Base-by-base conservation (phyloP, 1,140 invertebrate genomes). In the Halesus radiatus region DNA sequence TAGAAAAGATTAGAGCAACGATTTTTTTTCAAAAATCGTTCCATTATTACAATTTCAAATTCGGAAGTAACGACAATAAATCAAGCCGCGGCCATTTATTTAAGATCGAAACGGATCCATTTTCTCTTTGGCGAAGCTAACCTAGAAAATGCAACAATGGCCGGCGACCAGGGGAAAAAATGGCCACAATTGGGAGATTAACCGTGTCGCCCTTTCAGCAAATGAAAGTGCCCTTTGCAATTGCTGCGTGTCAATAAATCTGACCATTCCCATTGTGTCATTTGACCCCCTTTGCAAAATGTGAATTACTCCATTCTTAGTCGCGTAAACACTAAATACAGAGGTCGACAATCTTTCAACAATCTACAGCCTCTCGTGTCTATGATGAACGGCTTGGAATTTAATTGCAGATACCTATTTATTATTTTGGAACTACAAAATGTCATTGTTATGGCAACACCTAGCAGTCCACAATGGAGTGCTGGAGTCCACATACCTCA, bases 221-320 rank as follows among this genome's bases (percentile, higher is more conserved):
- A 82, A 82, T 76, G 78, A 82, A 82, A 70, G 32, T 82, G 81
- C 81, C 81, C 81, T 64, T 79, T 79, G 80, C 80, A 50, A 64
- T 75, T 53, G 72, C 76, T 72, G 80, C 62, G 78, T 82, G 81
- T 82, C 81, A 82, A 82, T 82, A 82, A 82, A 82, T 82, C 74
- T 82, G 81, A 82, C 81, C 81, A 66, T 79, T 75, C 3, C 20
- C 62, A 66, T 82, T 82, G 78, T 82, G 66, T 76, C 16, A 76
- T 72, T 56, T 82, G 81, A 82, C 81, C 81, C 80, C 70, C 77
- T 82, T 73, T 75, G 23, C 54, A 37, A 75, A 75, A 58, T 60
- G 68, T 72, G 68, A 72, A 72, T 72, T 72, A 72, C 68, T 72
- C 18, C 68, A 72, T 72, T 53, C 37, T 23, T 53, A n/a, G 20